Evolutionary conservation across 2,888 invertebrate genomes (phyloP), one percentile per base, ranked within the genome.

Genomic region (Orchesella flavescens): DNA sequence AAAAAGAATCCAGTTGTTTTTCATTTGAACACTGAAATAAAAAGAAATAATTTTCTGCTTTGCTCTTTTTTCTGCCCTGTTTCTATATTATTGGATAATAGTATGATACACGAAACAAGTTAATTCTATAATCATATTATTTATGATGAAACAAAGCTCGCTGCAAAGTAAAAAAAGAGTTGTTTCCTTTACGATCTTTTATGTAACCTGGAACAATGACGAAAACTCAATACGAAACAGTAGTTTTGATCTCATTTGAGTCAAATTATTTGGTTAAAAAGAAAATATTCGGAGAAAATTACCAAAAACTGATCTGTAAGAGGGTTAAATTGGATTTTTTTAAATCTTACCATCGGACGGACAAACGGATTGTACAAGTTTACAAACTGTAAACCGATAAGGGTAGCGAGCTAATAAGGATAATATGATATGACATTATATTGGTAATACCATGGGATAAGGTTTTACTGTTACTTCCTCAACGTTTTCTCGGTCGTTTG

Each of bases 401-500:
- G 34, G 21, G 66, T 44, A 73, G 73, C 17, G 71, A 79, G 73
- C 63, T 73, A 80, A 80, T 73, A 66, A 73, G 46, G 73, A 80
- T 80, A 80, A 73, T 66, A 73, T 80, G 73, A 80, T 80, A 73
- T 80, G 66, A 80, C 73, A 80, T 80, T 66, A 73, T 80, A 80
- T 80, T 80, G 73, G 80, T 80, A 80, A 73, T 80, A 80, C 73
- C 73, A 66, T 17, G 66, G 79, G 80, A 73, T 73, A 80, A 80
- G 80, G 66, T 73, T 80, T 73, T 80, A 66, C 73, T 73, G 73
- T 66, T 80, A 80, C 73, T 79, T 79, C 72, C 79, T 79, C 79
- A 72, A 79, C 72, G 73, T 66, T 73, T 80, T 80, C 80, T 68
- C 80, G 73, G 73, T 80, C 80, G 80, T 80, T 80, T 80, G 73